Base-by-base conservation (phyloP, 2,797 vertebrate species). In the Pangasius krempfi region DNA sequence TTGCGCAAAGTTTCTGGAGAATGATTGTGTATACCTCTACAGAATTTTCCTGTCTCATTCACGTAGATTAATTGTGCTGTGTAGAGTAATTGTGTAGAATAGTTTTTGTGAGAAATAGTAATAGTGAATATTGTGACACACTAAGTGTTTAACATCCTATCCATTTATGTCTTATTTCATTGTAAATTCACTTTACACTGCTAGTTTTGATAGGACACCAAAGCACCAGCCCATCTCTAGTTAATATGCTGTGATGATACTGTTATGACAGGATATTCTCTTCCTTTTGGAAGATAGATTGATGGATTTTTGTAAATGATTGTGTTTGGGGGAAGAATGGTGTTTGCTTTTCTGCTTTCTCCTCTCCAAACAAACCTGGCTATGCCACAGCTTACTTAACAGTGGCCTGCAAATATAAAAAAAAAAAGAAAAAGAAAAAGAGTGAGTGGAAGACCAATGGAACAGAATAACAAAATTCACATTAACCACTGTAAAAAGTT, bases 141-240 rank as follows among this genome's bases (percentile, higher is more conserved):
- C 6, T 40, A 5, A 25, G 44, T 44, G 12, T 50, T 76, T 76
- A 50, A 40, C 68, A 73, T 68, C 70, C 40, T 27, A 47, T 47
- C 14, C 10, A 20, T 56, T 50, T 27, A 50, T 76, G 4, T 54
- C n/a, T 33, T 54, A 20, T 5, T 54, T 80, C 0, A 33, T 54
- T 79, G 33, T 5, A n/a, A 66, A 62, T 66, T 64, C 10, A 60
- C 8, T 81, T 10, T 4, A 64, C 40, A 60, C 14, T 64, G 27
- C 56, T 25, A 64, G 25, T n/a, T 83, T 83, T 47, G 12, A 22
- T 52, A 30, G 10, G 40, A 93, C 94, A 95, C 25, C 96, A 95
- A 94, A 96, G 93, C 92, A 92, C 85, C 94, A 95, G 94, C 93
- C 94, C 93, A 96, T 96, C 95, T 96, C 95, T 92, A 95, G 89